Base-by-base conservation (phyloP, 2,113 vertebrate genomes). In the Tor tambroides region DNA sequence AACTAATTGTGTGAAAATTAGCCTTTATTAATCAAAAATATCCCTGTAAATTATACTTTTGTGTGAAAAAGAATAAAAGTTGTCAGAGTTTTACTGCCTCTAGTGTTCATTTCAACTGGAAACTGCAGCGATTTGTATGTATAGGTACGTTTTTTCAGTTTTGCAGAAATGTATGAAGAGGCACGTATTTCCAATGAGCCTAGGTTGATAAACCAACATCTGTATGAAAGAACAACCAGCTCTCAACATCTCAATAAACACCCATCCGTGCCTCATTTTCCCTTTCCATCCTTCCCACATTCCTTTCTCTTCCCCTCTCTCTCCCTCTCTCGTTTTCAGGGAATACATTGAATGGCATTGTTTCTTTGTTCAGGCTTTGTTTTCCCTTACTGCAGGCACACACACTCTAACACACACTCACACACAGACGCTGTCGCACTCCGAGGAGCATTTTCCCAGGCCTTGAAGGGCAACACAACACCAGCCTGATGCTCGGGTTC, bases 371-470 rank as follows among this genome's bases (percentile, higher is more conserved):
- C 49, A 56, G 30, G 30, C 67, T 84, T 84, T 74, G 82, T 74
- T 84, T 93, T 91, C 91, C 92, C 91, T 88, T 90, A 69, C 93
- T 92, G 71, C 82, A 74, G 43, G 3, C 63, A 83, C 63, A 83
- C 81, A 83, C 81, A 83, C 65, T 51, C 81, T 67, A 41, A 82
- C 21, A 32, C 69, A 71, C 49, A 28, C 30, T 46, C 80, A 69
- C 80, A 80, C 38, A 84, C 61, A 67, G 19, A 72, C 19, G 51
- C 69, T 74, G 51, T 30, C 38, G 1, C 80, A 94, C 94, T 95
- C 94, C 89, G 90, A 90, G 93, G 93, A 94, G 90, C 93, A 92
- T 90, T 94, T 95, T 92, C 93, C 90, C 78, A 86, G 90, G 90
- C 93, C 90, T 89, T 87, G 85, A 79, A 90, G 89, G 91, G 87